Base-by-base conservation (phyloP, 1,140 invertebrate species). In the Pinna nobilis region DNA sequence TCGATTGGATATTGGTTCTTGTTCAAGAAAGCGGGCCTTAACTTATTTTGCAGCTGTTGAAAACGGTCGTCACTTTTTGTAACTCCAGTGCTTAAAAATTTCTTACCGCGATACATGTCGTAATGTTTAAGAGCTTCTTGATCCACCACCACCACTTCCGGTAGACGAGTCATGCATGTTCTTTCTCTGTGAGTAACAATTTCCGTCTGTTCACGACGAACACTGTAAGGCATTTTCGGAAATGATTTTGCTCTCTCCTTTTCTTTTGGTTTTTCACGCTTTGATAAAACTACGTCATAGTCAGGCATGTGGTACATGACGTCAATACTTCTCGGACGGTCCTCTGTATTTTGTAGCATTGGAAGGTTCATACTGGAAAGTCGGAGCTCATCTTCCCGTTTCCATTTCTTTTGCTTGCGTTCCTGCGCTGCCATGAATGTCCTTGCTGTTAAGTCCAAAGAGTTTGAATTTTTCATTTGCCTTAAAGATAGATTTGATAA, bases 161-260 rank as follows among this genome's bases (percentile, higher is more conserved):
- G 82, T 20, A 83, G 70, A n/a, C 77, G 76, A 44, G 78, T 77
- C 55, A 82, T 74, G 60, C 81, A 81, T 1, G 79, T 79, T 49
- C 73, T 75, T 32, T 82, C 77, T 25, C 73, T 64, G 39, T 81
- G 75, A 9, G 64, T 65, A 7, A 79, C 70, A 50, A 84, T 82
- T 66, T 82, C 82, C 1, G 80, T 84, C 39, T 78, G 68, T 32
- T 81, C 78, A 37, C 77, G 68, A 33, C 70, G 44, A 55, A 70
- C 73, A 33, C 33, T 68, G 32, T 49, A 63, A 28, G 73, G 74
- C 65, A 73, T 73, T 61, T 72, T 59, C 18, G 65, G 41, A 47
- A 71, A 63, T 9, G 6, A 44, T 49, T 39, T 41, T 11, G 41
- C 35, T 59, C 63, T 67, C 41, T 50, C 30, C 28, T 32, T 39